A percentile compares a stretch with the other conserved stretches of the same genome.
phyloP scores from a whole-genome alignment of 2,888 invertebrate species.

The Ramazzottius varieornatus region DNA sequence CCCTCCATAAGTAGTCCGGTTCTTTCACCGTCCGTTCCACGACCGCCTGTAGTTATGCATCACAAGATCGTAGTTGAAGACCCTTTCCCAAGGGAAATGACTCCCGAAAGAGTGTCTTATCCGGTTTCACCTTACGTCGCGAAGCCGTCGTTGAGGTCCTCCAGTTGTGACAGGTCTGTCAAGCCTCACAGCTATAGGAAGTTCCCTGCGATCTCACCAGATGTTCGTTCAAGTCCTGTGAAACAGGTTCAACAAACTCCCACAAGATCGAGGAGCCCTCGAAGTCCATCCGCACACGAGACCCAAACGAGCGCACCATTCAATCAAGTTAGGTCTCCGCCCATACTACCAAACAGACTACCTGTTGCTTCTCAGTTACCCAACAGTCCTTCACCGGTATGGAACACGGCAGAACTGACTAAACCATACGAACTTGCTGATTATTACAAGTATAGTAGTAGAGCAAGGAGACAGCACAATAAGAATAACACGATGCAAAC shows the following conservation, averaged over 20 bases:
- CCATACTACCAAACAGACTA: too few species aligned
- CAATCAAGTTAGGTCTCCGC: too few species aligned
- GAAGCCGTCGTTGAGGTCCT: background rate
- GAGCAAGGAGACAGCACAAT: constrained; percentile 60
- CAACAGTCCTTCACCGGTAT: background rate
- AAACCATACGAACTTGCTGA: constrained; percentile 95
- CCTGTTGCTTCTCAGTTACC: background rate
- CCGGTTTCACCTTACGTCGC: background rate
- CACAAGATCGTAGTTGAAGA: background rate
- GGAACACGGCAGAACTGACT: constrained; percentile 39
- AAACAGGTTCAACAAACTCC: too few species aligned
- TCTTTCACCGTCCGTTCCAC: background rate
- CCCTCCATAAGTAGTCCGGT: background rate
- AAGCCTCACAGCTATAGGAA: background rate
- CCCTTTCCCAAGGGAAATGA: background rate
- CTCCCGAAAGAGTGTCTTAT: background rate
- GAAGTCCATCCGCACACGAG: background rate
- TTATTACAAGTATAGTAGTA: constrained; percentile 87
- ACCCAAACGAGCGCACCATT: background rate
- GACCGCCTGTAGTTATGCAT: background rate
- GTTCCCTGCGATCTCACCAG: background rate
- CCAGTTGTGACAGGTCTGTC: background rate
- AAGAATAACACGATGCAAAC: constrained; percentile 16
- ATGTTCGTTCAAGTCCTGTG: too few species aligned
- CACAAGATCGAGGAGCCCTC: too few species aligned